These are phyloP conservation scores for Desoria tigrina DNA, from an alignment of 2,888 invertebrate genomes.

Conservation along the genomic window DNA sequence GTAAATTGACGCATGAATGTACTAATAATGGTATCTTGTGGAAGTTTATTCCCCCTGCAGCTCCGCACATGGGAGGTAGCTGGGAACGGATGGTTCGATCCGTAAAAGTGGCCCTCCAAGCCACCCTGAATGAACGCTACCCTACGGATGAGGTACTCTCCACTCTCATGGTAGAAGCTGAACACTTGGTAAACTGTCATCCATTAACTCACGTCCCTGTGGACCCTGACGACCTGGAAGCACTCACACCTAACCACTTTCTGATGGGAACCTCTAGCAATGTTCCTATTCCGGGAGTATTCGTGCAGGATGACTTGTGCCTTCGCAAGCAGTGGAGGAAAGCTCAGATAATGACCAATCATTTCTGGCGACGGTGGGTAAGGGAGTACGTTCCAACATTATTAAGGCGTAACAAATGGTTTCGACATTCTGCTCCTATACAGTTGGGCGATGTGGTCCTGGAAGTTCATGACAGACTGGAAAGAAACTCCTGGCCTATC, in stretches of 20 bases:
- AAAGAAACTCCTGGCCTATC: conserved; percentile 21
- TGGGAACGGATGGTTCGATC: too few species aligned
- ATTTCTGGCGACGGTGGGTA: conserved; percentile 51
- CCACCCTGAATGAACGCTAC: conserved; percentile 17
- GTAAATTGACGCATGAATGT: background rate
- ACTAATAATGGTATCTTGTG: too few species aligned
- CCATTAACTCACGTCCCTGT: too few species aligned
- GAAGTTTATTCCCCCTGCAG: too few species aligned
- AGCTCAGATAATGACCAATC: conserved; percentile 50
- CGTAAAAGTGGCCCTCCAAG: too few species aligned
- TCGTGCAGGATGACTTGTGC: conserved; percentile 40
- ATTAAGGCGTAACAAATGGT: conserved; percentile 40
- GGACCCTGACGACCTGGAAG: conserved; percentile 46
- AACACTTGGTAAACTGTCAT: conserved; percentile 49
- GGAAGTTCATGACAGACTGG: conserved; percentile 4
- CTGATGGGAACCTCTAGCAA: conserved; percentile 49
- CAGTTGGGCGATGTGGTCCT: conserved; percentile 20
- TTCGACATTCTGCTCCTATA: background rate
- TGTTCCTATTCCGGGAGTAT: conserved; percentile 49
- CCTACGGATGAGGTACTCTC: conserved; percentile 21
- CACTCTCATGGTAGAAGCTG: conserved; percentile 25
- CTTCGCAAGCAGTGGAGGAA: conserved; percentile 53
- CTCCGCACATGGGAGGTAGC: too few species aligned
- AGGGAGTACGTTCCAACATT: conserved; percentile 49
- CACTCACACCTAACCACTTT: conserved; percentile 55